Conservation (phyloP, 1,140 invertebrate species). For the Drosophila biarmipes region DNA sequence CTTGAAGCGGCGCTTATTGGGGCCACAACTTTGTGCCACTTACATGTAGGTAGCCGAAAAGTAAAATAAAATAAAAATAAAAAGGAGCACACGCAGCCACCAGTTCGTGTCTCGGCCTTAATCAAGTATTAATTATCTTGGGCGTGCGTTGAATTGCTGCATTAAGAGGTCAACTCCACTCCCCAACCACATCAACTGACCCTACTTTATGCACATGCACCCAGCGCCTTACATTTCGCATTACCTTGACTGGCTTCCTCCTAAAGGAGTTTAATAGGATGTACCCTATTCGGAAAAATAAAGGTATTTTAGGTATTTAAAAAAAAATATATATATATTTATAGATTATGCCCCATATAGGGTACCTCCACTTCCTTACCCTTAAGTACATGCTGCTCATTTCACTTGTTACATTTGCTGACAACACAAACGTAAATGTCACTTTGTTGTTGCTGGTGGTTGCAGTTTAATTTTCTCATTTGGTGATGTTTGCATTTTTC, state of each 20-base stretch:
- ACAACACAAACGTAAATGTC: slow-evolving; percentile 18
- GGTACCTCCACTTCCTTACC: not conserved
- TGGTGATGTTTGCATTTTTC: slow-evolving; percentile 38
- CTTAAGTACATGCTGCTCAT: not conserved
- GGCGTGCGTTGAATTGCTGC: slow-evolving; percentile 49
- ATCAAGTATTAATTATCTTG: slow-evolving; percentile 71
- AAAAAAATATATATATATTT: not conserved
- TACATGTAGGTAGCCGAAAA: not conserved
- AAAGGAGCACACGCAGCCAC: slow-evolving; percentile 1
- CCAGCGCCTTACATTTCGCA: not conserved
- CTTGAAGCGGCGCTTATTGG: slow-evolving; percentile 28
- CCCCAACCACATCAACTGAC: slow-evolving; percentile 12
- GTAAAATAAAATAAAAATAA: not conserved
- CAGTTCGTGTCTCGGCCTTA: slow-evolving; percentile 34
- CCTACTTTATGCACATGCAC: not conserved
- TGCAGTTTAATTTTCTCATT: slow-evolving; percentile 44
- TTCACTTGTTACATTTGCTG: slow-evolving; percentile 30
- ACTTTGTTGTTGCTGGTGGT: slow-evolving; percentile 5
- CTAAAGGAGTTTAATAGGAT: not conserved
- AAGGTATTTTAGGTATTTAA: no score
- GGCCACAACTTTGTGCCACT: slow-evolving; percentile 42
- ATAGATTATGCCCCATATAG: not conserved
- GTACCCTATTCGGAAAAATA: no score
- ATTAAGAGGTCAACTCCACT: slow-evolving; percentile 33
- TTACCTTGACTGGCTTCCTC: slow-evolving; percentile 2